Evolutionary conservation across 2,888 invertebrate genomes (phyloP).

Genomic region (Cantharis rustica): DNA sequence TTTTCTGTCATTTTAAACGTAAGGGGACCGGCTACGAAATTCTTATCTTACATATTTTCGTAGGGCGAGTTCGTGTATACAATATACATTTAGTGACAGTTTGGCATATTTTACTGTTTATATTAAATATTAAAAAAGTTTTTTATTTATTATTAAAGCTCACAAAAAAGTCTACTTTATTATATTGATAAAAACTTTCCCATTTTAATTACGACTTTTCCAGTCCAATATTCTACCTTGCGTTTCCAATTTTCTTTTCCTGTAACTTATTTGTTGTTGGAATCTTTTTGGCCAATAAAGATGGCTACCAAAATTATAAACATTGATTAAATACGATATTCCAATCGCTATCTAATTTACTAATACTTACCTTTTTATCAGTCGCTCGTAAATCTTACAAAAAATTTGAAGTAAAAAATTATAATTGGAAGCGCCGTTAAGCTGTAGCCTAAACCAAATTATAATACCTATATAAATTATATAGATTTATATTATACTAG

Average conservation of each 20-base stretch:
- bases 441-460: too few relatives aligned
- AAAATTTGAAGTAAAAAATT: too few relatives aligned
- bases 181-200: neutral
- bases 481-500: too few relatives aligned
- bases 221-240: neutral
- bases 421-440: too few relatives aligned
- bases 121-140: neutral
- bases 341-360: too few relatives aligned
- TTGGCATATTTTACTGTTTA: neutral
- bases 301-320: neutral
- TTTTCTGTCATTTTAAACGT: constrained; percentile 23
- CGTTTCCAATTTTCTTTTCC: neutral
- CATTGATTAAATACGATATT: too few relatives aligned
- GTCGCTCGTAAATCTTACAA: too few relatives aligned
- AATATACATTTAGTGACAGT: neutral
- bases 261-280: neutral
- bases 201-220: neutral
- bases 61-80: constrained; percentile 6
- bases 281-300: neutral
- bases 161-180: neutral
- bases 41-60: constrained; percentile 17
- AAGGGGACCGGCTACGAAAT: constrained; percentile 21
- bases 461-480: too few relatives aligned
- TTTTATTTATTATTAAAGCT: neutral
- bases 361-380: too few relatives aligned